Evolutionary conservation across 2,888 invertebrate genomes (phyloP).

Genomic region (Drosophila rubida): DNA sequence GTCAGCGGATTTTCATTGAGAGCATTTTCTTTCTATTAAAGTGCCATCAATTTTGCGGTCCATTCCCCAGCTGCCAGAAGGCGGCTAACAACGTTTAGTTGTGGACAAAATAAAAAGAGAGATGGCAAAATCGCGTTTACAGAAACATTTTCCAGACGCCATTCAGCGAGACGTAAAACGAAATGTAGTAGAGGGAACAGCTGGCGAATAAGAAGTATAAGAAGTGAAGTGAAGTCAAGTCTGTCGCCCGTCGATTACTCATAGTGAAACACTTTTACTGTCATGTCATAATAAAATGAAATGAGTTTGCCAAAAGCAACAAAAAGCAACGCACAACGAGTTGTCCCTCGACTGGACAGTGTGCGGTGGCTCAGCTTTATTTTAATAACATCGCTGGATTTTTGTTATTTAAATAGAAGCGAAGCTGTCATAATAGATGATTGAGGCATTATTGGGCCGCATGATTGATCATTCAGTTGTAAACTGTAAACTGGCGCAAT

Average conservation of each 20-base stretch:
- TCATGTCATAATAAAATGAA: constrained; percentile 72
- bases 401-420: background rate
- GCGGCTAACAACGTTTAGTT: constrained; percentile 41
- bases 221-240: constrained; percentile 12
- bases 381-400: background rate
- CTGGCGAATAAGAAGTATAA: constrained; percentile 12
- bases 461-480: constrained; percentile 38
- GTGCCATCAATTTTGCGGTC: constrained; percentile 53
- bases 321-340: background rate
- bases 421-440: constrained; percentile 29
- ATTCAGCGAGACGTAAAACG: constrained; percentile 12
- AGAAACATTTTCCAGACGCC: constrained; percentile 50
- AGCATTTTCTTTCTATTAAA: constrained; percentile 58
- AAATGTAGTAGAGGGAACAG: constrained; percentile 20
- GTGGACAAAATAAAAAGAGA: constrained; percentile 26
- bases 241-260: constrained; percentile 18
- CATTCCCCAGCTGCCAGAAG: constrained; percentile 8
- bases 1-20: constrained; percentile 48
- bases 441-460: constrained; percentile 11
- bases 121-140: constrained; percentile 37
- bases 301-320: constrained; percentile 47
- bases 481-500: constrained; percentile 10
- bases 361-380: background rate
- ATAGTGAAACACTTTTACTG: constrained; percentile 54
- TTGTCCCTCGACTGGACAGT: background rate